These are phyloP conservation scores for Zonotrichia albicollis DNA, from an alignment of 2,797 vertebrate species.

Conservation along the genomic window DNA sequence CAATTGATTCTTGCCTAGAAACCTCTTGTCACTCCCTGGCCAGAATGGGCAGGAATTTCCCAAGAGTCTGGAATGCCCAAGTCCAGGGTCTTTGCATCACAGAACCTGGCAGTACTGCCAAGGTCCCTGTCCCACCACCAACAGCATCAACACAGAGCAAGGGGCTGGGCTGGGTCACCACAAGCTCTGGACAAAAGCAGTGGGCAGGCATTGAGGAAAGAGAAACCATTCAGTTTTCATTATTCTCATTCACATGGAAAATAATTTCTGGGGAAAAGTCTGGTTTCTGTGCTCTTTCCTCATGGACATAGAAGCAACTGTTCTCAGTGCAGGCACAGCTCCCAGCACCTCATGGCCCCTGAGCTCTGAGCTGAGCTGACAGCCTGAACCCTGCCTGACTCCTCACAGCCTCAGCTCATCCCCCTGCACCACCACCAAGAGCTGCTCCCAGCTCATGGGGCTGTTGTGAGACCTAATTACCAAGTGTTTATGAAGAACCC, in stretches of 20 bases:
- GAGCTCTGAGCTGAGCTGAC: not conserved
- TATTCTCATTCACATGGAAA: not conserved
- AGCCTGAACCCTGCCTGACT: not conserved
- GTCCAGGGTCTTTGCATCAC: not conserved
- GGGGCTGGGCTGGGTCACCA: not conserved
- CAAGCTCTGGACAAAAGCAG: not conserved
- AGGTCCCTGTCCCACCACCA: not conserved
- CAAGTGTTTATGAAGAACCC: constrained; percentile 48
- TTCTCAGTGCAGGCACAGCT: fast-evolving
- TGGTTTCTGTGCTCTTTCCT: not conserved
- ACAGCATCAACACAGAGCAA: fast-evolving
- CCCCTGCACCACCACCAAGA: not conserved
- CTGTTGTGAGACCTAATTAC: constrained; percentile 45
- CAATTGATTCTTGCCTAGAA: not conserved
- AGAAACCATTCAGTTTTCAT: not conserved
- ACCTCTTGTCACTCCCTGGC: not conserved
- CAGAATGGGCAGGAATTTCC: not conserved
- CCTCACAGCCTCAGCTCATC: not conserved
- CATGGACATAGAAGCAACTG: not conserved
- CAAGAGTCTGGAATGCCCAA: not conserved
- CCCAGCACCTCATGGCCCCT: fast-evolving
- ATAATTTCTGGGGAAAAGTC: not conserved
- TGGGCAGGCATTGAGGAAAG: not conserved
- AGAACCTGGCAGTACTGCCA: not conserved
- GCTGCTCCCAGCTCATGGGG: not conserved